Evolutionary conservation across 2,888 invertebrate species (phyloP), one percentile per base, ranked within the genome.

Genomic region (Auanema sp.): DNA sequence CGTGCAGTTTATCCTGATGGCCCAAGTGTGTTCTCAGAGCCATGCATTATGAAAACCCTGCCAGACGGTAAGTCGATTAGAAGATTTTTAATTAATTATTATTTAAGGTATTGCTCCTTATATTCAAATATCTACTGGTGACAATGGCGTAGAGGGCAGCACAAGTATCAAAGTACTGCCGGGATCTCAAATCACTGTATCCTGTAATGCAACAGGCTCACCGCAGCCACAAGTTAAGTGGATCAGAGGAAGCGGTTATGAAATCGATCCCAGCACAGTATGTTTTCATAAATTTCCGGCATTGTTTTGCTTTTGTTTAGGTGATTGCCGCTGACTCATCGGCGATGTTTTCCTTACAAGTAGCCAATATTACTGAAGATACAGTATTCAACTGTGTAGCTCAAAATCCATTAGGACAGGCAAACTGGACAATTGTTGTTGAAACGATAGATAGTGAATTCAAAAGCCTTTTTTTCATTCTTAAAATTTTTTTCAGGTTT

Each of bases 11-110:
- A 82, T 54, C 71, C 71, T 8, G 79, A 78, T 58, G 82, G 82
- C 1, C 82, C 82, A 8, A 77, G 79, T n/a, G 79, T 82, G 14
- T 82, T 82, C 71, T 81, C 82, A 5, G 79, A 83, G 58, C 80
- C 82, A n/a, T 82, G 82, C 61, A 83, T 82, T 53, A 79, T 79
- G 69, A 81, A 79, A 61, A 82, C 82, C n/a, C 70, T 83, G 16
- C 82, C 82, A 8, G 80, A 81, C 63, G 82, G 79, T 71, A 43
- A 18, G 52, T 52, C 0, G 18, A n/a, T n/a, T n/a, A 52, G n/a
- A 1, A 50, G 16, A n/a, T n/a, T 11, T 50, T 50, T 50, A 12
- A 11, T 41, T 40, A n/a, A 5, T 3, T 5, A 33, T 33, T 5
- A 21, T 42, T 64, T 25, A 24, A 76, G 76, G 80, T 43, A 77